phyloP scores from a whole-genome alignment of 2,113 vertebrate genomes.

The Galbula dea region DNA sequence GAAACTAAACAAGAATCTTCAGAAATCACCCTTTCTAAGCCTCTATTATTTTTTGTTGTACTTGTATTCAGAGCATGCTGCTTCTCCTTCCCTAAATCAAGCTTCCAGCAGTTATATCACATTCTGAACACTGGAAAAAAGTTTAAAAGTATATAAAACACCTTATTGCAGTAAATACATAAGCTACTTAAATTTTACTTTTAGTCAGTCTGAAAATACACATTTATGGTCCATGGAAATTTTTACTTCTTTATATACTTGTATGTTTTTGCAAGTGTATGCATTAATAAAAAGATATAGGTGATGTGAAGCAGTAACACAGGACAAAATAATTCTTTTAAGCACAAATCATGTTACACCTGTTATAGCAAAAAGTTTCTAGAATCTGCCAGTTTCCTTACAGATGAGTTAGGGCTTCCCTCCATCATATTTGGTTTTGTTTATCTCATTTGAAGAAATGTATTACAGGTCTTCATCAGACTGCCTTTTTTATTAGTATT shows the following conservation, averaged over 20 bases:
- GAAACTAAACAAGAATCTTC: background rate
- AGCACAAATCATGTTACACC: background rate
- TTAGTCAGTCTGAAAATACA: background rate
- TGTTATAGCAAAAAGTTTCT: background rate
- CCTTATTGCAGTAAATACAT: no score
- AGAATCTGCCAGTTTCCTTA: background rate
- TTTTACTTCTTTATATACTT: background rate
- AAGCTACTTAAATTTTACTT: background rate
- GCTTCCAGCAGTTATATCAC: no score
- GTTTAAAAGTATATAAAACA: no score
- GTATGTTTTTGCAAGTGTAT: background rate
- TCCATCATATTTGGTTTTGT: background rate
- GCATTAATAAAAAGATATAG: background rate
- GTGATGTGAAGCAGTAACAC: background rate
- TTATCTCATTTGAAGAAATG: background rate
- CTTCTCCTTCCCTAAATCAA: no score
- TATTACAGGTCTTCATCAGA: background rate
- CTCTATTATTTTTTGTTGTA: background rate
- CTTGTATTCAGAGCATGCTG: no score
- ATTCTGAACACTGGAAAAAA: no score
- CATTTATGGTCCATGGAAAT: background rate
- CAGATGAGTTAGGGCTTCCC: background rate
- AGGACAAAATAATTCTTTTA: background rate
- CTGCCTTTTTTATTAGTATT: background rate
- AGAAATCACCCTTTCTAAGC: background rate